Percentiles rank a stretch among this genome's conserved stretches.
Evolutionary conservation across 2,888 invertebrate species (phyloP).

Genomic region (Dilophus febrilis): DNA sequence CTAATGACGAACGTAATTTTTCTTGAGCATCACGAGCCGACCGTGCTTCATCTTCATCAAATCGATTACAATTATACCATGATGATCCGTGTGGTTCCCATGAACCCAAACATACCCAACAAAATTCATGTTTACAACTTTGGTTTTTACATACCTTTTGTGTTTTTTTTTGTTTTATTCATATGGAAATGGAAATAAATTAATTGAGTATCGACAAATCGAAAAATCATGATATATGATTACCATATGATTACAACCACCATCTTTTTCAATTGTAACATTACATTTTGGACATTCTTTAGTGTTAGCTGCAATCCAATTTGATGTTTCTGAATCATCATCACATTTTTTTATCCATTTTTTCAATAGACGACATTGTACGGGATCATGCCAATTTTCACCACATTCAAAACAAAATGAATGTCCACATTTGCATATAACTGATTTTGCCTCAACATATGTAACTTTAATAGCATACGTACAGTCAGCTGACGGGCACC

Average conservation of each 20-base stretch:
- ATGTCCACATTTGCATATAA: slow-evolving; percentile 83
- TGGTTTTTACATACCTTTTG: slow-evolving; percentile 77
- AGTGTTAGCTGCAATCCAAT: slow-evolving; percentile 99
- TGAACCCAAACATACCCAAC: slow-evolving; percentile 97
- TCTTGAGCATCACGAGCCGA: slow-evolving; percentile 94
- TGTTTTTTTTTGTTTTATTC: not conserved
- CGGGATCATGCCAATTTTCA: slow-evolving; percentile 97
- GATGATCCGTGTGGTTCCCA: slow-evolving; percentile 98
- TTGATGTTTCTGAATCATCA: slow-evolving; percentile 96
- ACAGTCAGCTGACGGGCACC: slow-evolving; percentile 98
- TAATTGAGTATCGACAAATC: not conserved
- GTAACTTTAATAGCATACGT: slow-evolving; percentile 86
- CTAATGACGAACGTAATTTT: slow-evolving; percentile 79
- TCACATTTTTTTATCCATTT: slow-evolving; percentile 99
- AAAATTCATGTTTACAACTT: slow-evolving; percentile 95
- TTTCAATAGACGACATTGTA: slow-evolving; percentile 78
- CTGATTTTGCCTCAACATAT: slow-evolving; percentile 79
- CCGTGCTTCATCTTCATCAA: slow-evolving; percentile 92
- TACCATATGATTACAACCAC: slow-evolving; percentile 98
- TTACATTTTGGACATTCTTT: slow-evolving; percentile 98
- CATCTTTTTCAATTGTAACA: slow-evolving; percentile 92
- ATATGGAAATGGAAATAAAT: not conserved
- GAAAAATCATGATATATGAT: slow-evolving; percentile 8
- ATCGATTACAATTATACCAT: slow-evolving; percentile 97
- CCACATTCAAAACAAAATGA: slow-evolving; percentile 94